Conservation (phyloP, 2,113 vertebrate species). For the Hypanus sabinus region DNA sequence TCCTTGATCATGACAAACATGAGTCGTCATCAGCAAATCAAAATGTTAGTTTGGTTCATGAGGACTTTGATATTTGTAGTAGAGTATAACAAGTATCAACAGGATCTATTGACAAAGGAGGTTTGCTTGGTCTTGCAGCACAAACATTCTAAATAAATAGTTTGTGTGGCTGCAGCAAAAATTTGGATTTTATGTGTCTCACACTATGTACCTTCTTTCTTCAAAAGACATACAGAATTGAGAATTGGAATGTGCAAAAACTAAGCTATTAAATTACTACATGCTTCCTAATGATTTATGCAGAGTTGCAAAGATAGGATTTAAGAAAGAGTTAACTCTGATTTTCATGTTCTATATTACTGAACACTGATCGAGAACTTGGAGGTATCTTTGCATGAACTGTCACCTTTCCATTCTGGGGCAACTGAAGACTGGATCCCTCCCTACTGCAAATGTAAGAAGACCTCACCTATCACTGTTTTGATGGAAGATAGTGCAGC, state of each 20-base stretch:
- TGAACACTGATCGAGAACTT: neutral
- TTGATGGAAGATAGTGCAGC: neutral
- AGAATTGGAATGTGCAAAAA: neutral
- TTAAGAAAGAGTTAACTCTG: neutral
- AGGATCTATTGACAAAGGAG: neutral
- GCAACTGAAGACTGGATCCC: neutral
- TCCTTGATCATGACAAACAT: conserved; percentile 11
- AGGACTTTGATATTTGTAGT: neutral
- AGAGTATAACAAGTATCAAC: neutral
- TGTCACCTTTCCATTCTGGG: neutral
- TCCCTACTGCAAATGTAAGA: neutral
- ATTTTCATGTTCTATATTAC: neutral
- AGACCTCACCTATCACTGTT: neutral
- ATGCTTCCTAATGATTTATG: no score
- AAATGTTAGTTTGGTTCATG: neutral
- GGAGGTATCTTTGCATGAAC: neutral
- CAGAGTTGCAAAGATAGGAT: neutral
- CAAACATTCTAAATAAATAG: neutral
- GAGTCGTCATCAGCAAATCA: neutral
- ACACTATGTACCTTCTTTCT: no score
- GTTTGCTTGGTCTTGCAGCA: neutral
- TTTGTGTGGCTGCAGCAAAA: neutral
- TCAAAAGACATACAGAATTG: neutral
- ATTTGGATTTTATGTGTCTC: neutral
- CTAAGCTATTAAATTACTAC: neutral